Base-by-base conservation (phyloP, 1,140 invertebrate species). In the Philopotamus ludificatus region DNA sequence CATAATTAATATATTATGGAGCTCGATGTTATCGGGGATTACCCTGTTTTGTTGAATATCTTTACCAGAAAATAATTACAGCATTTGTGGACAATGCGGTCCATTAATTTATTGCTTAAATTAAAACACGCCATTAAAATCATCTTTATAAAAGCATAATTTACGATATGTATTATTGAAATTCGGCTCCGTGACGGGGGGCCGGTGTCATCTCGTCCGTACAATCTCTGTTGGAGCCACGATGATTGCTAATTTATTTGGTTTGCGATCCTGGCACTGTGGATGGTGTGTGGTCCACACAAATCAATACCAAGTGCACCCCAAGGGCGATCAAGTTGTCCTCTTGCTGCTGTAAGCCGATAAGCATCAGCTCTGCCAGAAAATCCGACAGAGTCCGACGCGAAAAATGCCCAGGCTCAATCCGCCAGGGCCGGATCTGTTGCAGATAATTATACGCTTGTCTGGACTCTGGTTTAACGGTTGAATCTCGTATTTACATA, bases 231-330 rank as follows among this genome's bases (percentile, higher is more conserved):
- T n/a, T n/a, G n/a, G n/a, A n/a, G n/a, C n/a, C n/a, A n/a, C n/a
- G n/a, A n/a, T n/a, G n/a, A n/a, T n/a, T n/a, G n/a, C n/a, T n/a
- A n/a, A n/a, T n/a, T n/a, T n/a, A n/a, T n/a, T n/a, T n/a, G n/a
- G n/a, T n/a, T n/a, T n/a, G n/a, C n/a, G n/a, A n/a, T n/a, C n/a
- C n/a, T n/a, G n/a, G n/a, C n/a, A n/a, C n/a, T n/a, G n/a, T n/a
- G 1, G 21, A n/a, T 21, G 23, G 7, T 12, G 66, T 64, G 66
- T 64, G 66, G 66, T 64, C 61, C 39, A 41, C 23, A 59, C 45
- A 68, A 68, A 68, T 68, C 66, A 68, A 64, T 68, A 64, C 16
- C 39, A 55, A 63, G 23, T 61, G 49, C 47, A 34, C 67, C 63
- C 67, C 58, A 62, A 68, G 67, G 57, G 67, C 66, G 66, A 61